Conservation (phyloP, 2,113 vertebrate species). For the Callaeas wilsoni region DNA sequence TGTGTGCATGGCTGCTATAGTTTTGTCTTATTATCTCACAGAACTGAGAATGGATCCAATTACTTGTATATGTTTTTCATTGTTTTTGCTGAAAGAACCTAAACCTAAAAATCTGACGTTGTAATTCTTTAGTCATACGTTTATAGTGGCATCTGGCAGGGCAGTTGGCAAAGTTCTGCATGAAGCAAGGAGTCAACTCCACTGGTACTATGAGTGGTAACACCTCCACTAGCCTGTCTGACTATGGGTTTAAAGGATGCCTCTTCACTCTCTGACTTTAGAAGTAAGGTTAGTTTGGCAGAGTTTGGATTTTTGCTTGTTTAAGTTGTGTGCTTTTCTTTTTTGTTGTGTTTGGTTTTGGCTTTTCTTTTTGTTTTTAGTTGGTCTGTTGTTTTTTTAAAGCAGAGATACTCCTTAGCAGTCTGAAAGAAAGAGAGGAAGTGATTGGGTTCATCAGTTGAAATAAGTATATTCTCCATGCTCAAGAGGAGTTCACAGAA, state of each 20-base stretch:
- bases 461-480: not conserved
- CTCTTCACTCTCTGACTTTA: not conserved
- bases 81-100: not conserved
- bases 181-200: not conserved
- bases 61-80: accelerated
- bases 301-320: not conserved
- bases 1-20: not conserved
- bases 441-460: not conserved
- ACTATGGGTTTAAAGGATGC: not conserved
- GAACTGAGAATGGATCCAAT: not conserved
- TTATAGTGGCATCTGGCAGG: not conserved
- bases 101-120: not conserved
- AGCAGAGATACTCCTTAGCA: not conserved
- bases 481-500: not conserved
- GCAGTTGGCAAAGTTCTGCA: not conserved
- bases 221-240: not conserved
- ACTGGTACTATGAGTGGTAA: accelerated
- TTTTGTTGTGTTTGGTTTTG: not conserved
- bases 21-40: not conserved
- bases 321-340: not conserved
- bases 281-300: not conserved
- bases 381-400: not conserved
- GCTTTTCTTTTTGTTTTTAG: not conserved
- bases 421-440: not conserved
- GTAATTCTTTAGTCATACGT: not conserved